phyloP scores from a whole-genome alignment of 2,888 invertebrate species.

The Subacronicta megacephala region DNA sequence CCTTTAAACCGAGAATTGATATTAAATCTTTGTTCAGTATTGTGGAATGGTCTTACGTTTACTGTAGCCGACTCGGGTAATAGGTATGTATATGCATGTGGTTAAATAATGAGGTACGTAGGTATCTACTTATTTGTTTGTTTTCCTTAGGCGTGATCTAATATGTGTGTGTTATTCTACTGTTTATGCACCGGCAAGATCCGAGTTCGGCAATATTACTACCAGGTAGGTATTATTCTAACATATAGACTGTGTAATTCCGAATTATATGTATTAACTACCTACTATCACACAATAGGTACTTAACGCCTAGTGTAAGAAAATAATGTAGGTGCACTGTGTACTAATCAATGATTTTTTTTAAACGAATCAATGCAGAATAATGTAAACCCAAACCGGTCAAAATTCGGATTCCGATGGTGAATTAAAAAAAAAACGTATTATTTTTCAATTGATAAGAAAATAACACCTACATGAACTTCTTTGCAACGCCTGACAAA shows the following conservation, averaged over 20 bases:
- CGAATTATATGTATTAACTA: no score
- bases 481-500: conserved; percentile 50
- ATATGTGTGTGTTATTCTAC: background rate
- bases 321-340: background rate
- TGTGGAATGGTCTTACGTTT: background rate
- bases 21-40: conserved; percentile 51
- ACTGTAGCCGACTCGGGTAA: conserved; percentile 12
- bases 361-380: background rate
- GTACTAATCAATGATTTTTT: background rate
- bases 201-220: no score
- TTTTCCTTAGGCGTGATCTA: conserved; percentile 14
- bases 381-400: background rate
- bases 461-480: conserved; percentile 2
- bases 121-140: background rate
- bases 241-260: no score
- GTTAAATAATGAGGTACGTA: no score
- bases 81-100: background rate
- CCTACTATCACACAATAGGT: no score
- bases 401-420: no score
- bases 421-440: no score
- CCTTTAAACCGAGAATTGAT: conserved; percentile 45
- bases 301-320: no score
- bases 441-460: no score
- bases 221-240: no score
- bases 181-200: no score